Evolutionary conservation across 1,140 invertebrate species (phyloP).

Genomic region (Leptinotarsa texana): DNA sequence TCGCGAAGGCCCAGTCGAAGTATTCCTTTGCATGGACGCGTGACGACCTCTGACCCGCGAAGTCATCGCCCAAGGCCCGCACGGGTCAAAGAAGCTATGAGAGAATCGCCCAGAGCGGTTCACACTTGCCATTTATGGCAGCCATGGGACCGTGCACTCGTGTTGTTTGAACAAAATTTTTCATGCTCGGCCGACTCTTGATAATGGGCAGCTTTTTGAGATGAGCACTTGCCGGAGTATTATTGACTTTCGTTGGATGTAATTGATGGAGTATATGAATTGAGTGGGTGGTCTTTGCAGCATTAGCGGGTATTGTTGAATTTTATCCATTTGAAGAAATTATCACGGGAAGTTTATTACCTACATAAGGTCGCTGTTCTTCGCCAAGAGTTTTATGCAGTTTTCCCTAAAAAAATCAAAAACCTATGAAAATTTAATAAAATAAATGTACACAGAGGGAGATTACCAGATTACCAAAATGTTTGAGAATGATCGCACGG

Average conservation of each 20-base stretch:
- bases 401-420: too few species aligned
- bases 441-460: too few species aligned
- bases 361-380: too few species aligned
- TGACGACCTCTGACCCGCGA: slow-evolving; percentile 41
- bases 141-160: slow-evolving; percentile 15
- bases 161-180: slow-evolving; percentile 18
- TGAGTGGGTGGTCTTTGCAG: background rate
- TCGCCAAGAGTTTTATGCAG: too few species aligned
- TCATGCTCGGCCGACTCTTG: slow-evolving; percentile 12
- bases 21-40: slow-evolving; percentile 31
- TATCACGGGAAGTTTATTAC: too few species aligned
- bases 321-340: too few species aligned
- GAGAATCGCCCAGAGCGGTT: slow-evolving; percentile 33
- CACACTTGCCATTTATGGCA: slow-evolving; percentile 20
- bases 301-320: too few species aligned
- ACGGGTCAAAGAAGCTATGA: slow-evolving; percentile 43
- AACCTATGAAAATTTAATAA: too few species aligned
- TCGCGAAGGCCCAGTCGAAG: background rate
- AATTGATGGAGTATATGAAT: background rate
- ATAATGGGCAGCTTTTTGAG: slow-evolving; percentile 5
- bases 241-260: background rate
- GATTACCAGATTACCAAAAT: too few species aligned
- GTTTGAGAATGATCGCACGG: too few species aligned
- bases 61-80: slow-evolving; percentile 39
- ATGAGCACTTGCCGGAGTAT: background rate